Evolutionary conservation across 35 echinoderm and acorn worm species (phyloP).

Genomic region (Amphiura filiformis): DNA sequence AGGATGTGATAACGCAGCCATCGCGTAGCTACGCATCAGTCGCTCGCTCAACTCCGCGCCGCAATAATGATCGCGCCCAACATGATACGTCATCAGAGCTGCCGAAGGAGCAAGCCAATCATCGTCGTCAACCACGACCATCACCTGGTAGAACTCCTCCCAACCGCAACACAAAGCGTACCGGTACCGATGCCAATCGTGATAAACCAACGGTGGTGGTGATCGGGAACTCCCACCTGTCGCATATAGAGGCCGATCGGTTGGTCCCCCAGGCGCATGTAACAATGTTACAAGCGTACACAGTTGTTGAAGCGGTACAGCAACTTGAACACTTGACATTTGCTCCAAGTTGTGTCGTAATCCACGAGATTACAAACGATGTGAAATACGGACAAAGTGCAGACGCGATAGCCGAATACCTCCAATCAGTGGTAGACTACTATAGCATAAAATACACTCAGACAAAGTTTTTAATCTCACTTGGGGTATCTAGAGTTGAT

Average conservation of each 20-base stretch:
- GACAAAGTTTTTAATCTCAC: neutral
- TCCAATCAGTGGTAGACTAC: neutral
- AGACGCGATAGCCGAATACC: neutral
- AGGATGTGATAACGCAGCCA: too few species aligned
- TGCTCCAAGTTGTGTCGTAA: neutral
- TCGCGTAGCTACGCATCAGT: too few species aligned
- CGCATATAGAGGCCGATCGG: neutral
- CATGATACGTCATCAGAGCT: too few species aligned
- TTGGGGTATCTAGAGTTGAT: neutral
- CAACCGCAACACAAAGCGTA: too few species aligned
- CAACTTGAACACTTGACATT: constrained; percentile 3
- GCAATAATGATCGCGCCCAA: too few species aligned
- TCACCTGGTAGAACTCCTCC: too few species aligned
- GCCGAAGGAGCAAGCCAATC: too few species aligned
- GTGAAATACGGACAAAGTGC: neutral
- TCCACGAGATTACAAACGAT: neutral
- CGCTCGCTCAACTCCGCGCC: too few species aligned
- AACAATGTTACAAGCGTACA: neutral
- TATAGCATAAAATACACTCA: neutral
- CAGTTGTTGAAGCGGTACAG: neutral
- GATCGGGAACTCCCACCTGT: too few species aligned
- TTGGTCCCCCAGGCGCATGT: neutral
- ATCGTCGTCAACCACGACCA: too few species aligned
- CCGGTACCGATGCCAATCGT: too few species aligned
- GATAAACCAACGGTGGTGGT: too few species aligned